These are phyloP conservation scores for Conus betulinus DNA, from an alignment of 1,140 invertebrate genomes.

Conservation along the genomic window DNA sequence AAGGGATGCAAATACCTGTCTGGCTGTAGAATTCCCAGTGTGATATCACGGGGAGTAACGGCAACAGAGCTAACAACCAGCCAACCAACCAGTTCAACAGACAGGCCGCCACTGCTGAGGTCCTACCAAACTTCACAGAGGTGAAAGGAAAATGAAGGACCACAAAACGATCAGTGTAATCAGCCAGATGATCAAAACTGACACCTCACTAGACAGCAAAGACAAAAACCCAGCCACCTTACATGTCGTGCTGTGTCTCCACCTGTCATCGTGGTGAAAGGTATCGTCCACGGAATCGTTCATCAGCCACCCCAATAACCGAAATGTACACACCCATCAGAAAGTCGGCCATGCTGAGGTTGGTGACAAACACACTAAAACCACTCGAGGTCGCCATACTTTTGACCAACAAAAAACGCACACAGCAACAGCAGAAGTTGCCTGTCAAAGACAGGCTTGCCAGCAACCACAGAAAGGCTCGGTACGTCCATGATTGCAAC, in stretches of 20 bases:
- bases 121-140: too few relatives aligned
- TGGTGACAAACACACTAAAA: background rate
- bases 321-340: background rate
- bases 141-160: too few relatives aligned
- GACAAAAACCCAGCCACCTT: background rate
- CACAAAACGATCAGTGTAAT: too few relatives aligned
- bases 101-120: too few relatives aligned
- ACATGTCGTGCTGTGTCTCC: background rate
- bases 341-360: background rate
- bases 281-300: background rate
- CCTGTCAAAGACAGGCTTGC: background rate
- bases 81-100: too few relatives aligned
- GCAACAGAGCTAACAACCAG: too few relatives aligned
- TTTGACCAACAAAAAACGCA: background rate
- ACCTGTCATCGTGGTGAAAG: background rate
- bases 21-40: too few relatives aligned
- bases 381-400: background rate
- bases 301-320: background rate
- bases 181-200: too few relatives aligned
- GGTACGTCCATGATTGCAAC: background rate
- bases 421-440: background rate
- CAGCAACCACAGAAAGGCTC: background rate
- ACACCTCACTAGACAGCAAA: too few relatives aligned
- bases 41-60: too few relatives aligned
- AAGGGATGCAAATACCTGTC: too few relatives aligned